Evolutionary conservation across 1,140 invertebrate genomes (phyloP).

Genomic region (Drosophila erecta): DNA sequence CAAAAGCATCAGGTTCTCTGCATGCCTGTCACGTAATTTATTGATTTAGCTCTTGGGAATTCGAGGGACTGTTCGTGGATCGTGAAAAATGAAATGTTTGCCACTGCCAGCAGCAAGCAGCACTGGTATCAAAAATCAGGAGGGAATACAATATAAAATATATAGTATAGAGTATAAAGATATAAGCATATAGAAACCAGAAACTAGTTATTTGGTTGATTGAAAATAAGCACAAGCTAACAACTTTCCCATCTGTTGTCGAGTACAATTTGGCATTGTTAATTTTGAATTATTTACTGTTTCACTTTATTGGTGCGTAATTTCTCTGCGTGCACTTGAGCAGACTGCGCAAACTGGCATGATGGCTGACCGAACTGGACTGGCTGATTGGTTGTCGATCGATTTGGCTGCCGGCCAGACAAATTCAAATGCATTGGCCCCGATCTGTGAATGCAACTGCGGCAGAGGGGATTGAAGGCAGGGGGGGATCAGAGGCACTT

Average conservation of each 20-base stretch:
- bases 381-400: slow-evolving; percentile 78
- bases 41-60: slow-evolving; percentile 84
- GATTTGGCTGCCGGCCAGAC: slow-evolving; percentile 75
- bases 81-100: slow-evolving; percentile 81
- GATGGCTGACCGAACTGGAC: slow-evolving; percentile 55
- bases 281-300: not conserved
- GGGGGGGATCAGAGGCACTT: slow-evolving; percentile 56
- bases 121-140: not conserved
- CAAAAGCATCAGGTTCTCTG: slow-evolving; percentile 73
- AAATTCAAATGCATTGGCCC: slow-evolving; percentile 79
- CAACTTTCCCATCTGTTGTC: no score
- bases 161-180: no score
- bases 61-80: slow-evolving; percentile 62
- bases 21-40: slow-evolving; percentile 84
- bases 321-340: slow-evolving; percentile 3
- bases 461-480: no score
- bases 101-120: slow-evolving; percentile 65
- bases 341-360: slow-evolving; percentile 48
- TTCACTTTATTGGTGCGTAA: not conserved
- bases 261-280: no score
- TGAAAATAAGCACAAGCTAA: no score
- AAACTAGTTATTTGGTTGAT: no score
- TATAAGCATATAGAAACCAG: no score
- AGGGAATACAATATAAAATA: no score
- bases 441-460: slow-evolving; percentile 79